Conservation (phyloP, 2,797 vertebrate species). For the Cossypha niveicapilla region DNA sequence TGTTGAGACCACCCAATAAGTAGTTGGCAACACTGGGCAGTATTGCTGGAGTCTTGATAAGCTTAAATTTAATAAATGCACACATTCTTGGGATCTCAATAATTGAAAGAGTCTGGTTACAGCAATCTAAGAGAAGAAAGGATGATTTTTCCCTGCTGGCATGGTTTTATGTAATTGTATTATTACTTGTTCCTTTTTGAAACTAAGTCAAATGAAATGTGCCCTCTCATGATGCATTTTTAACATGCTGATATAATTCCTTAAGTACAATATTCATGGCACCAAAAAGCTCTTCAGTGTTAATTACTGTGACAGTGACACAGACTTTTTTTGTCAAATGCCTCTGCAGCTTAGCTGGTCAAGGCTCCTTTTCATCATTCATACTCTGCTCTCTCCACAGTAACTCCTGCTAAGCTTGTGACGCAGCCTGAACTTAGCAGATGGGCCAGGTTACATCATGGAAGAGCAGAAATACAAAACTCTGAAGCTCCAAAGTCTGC, state of each 20-base stretch:
- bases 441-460: conserved; percentile 48
- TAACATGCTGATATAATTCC: conserved; percentile 57
- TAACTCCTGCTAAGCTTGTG: conserved; percentile 29
- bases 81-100: not conserved
- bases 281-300: conserved; percentile 45
- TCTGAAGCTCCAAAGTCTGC: not conserved
- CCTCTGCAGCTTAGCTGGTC: conserved; percentile 1
- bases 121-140: not conserved
- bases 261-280: conserved; percentile 55
- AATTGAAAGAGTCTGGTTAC: conserved; percentile 12
- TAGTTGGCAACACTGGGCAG: not conserved
- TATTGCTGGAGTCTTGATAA: not conserved
- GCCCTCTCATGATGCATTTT: conserved; percentile 51
- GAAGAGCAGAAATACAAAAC: conserved; percentile 19
- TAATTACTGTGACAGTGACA: conserved; percentile 46
- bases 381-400: not conserved
- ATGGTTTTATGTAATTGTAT: not conserved
- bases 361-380: conserved; percentile 46
- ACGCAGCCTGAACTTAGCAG: not conserved
- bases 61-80: not conserved
- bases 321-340: conserved; percentile 19
- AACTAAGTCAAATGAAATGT: conserved; percentile 30
- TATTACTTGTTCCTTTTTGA: conserved; percentile 31
- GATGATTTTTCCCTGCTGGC: conserved; percentile 6
- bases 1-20: rapidly evolving